phyloP scores from a whole-genome alignment of 2,113 vertebrate species.

The Alectura lathami region DNA sequence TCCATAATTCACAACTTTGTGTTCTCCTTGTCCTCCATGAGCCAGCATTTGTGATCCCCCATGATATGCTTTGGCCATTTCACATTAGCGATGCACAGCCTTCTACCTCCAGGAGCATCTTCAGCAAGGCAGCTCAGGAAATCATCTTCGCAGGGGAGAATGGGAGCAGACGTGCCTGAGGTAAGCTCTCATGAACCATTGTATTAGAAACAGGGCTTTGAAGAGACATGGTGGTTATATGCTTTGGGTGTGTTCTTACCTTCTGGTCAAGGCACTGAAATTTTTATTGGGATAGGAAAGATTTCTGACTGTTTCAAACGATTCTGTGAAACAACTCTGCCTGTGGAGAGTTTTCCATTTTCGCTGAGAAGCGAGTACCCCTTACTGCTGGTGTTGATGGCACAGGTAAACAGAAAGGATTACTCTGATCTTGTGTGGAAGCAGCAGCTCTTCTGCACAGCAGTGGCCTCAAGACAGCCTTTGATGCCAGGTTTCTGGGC shows the following conservation, averaged over 20 bases:
- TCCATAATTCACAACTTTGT: rapidly evolving
- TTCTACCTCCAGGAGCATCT: not conserved
- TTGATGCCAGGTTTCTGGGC: not conserved
- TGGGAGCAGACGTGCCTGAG: rapidly evolving
- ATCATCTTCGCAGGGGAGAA: not conserved
- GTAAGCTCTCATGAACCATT: rapidly evolving
- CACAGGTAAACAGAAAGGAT: not conserved
- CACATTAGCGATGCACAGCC: rapidly evolving
- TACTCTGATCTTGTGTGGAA: not conserved
- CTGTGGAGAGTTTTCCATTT: not conserved
- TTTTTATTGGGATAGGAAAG: not conserved
- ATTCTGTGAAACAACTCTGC: not conserved
- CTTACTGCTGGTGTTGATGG: not conserved
- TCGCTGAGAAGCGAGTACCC: not conserved
- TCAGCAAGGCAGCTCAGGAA: not conserved
- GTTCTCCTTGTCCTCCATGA: not conserved
- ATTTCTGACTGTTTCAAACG: not conserved
- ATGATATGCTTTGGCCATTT: rapidly evolving
- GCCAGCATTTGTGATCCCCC: rapidly evolving
- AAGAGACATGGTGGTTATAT: not conserved
- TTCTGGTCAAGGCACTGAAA: not conserved
- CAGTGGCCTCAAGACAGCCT: not conserved
- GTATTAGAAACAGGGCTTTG: not conserved
- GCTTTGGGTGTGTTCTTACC: not conserved
- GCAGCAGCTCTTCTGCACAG: not conserved